A percentile compares a stretch with the other conserved stretches of the same genome.
These are phyloP conservation scores for Urosaurus nigricauda DNA, from an alignment of 2,797 vertebrate genomes.

Conservation along the genomic window DNA sequence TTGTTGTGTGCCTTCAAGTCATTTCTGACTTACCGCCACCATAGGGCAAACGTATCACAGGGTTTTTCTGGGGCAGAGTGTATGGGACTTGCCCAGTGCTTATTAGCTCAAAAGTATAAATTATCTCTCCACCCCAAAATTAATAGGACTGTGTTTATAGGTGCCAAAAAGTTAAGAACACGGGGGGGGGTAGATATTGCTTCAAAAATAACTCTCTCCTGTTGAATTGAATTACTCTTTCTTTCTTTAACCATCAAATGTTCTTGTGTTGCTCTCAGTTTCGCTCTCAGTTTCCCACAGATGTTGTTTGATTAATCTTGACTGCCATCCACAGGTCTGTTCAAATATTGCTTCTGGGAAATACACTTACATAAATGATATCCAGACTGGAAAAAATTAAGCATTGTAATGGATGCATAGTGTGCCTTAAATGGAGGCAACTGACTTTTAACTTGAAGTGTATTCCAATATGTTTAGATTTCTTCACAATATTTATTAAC, in stretches of 20 bases:
- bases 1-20: too few species aligned
- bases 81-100: too few species aligned
- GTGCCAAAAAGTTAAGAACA: background rate
- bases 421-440: background rate
- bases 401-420: background rate
- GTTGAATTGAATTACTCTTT: background rate
- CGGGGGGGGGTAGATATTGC: background rate
- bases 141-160: background rate
- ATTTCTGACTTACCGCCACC: too few species aligned
- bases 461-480: constrained; percentile 3
- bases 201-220: background rate
- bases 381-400: background rate
- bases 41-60: too few species aligned
- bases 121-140: background rate
- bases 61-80: too few species aligned
- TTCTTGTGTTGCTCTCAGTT: background rate
- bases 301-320: constrained; percentile 55
- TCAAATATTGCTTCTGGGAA: constrained; percentile 57
- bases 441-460: constrained; percentile 39
- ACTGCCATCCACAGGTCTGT: constrained; percentile 72
- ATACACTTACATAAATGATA: background rate
- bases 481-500: background rate
- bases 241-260: background rate
- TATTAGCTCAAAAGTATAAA: background rate
- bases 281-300: background rate